phyloP scores from a whole-genome alignment of 2,797 vertebrate species.

The Myotis daubentonii region DNA sequence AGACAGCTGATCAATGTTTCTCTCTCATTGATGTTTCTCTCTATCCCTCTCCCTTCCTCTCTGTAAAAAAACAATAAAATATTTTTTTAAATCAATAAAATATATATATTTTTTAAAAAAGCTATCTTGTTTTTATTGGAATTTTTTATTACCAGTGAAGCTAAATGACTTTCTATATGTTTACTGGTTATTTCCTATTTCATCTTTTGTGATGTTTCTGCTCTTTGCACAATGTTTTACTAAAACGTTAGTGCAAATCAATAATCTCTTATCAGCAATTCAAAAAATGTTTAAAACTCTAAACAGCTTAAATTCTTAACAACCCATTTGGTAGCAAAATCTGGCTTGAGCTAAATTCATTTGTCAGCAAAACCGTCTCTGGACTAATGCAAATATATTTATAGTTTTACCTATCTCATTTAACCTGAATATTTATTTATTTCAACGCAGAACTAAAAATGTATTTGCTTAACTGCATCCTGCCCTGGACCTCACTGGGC shows the following conservation, averaged over 20 bases:
- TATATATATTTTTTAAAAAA: background rate
- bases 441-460: constrained; percentile 14
- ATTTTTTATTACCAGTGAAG: background rate
- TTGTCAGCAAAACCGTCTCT: background rate
- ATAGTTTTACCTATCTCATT: background rate
- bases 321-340: background rate
- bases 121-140: background rate
- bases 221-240: background rate
- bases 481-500: background rate
- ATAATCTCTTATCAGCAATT: background rate
- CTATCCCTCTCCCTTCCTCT: no score
- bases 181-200: background rate
- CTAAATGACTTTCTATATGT: background rate
- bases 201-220: background rate
- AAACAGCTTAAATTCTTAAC: background rate
- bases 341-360: background rate
- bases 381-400: background rate
- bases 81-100: no score
- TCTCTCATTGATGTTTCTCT: no score
- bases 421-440: constrained; percentile 2
- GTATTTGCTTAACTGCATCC: background rate
- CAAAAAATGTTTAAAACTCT: background rate
- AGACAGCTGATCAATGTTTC: no score
- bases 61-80: no score
- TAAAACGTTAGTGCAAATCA: background rate